Evolutionary conservation across 2,113 vertebrate species (phyloP).

Genomic region (Vanacampus margaritifer): DNA sequence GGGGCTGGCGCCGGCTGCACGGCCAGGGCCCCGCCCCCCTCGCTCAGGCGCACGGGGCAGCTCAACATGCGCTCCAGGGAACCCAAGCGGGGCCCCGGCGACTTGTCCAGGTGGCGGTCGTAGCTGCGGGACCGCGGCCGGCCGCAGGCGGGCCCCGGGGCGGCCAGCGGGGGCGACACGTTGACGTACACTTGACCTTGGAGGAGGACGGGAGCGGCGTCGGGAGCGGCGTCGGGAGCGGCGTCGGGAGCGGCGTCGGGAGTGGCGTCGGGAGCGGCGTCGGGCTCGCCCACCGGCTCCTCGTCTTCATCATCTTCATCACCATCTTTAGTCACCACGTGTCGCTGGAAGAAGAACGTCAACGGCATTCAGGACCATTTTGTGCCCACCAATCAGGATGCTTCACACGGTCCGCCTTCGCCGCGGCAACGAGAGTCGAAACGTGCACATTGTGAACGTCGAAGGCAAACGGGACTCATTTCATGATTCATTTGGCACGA

Average conservation of each 20-base stretch:
- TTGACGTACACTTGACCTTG: constrained; percentile 93
- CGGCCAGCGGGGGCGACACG: constrained; percentile 75
- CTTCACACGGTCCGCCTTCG: not conserved
- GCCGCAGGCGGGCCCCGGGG: constrained; percentile 25
- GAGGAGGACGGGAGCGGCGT: constrained; percentile 57
- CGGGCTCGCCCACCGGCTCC: constrained; percentile 9
- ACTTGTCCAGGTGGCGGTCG: constrained; percentile 87
- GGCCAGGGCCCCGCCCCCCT: constrained; percentile 61
- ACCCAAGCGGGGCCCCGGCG: constrained; percentile 76
- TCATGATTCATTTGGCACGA: not conserved
- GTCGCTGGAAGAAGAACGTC: not conserved
- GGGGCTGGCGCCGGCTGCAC: constrained; percentile 61
- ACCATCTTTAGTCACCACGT: not conserved
- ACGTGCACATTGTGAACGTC: not conserved
- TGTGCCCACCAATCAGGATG: not conserved
- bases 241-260: constrained; percentile 10
- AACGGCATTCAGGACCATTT: not conserved
- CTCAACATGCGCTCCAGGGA: constrained; percentile 94
- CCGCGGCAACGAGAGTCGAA: not conserved
- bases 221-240: constrained; percentile 7
- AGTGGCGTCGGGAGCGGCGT: constrained; percentile 6
- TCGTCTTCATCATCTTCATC: constrained; percentile 15
- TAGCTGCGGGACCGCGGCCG: constrained; percentile 88
- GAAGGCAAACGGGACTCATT: not conserved
- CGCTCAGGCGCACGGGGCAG: constrained; percentile 89